These are phyloP conservation scores for Elmis aenea DNA, from an alignment of 2,888 invertebrate genomes.

Conservation along the genomic window DNA sequence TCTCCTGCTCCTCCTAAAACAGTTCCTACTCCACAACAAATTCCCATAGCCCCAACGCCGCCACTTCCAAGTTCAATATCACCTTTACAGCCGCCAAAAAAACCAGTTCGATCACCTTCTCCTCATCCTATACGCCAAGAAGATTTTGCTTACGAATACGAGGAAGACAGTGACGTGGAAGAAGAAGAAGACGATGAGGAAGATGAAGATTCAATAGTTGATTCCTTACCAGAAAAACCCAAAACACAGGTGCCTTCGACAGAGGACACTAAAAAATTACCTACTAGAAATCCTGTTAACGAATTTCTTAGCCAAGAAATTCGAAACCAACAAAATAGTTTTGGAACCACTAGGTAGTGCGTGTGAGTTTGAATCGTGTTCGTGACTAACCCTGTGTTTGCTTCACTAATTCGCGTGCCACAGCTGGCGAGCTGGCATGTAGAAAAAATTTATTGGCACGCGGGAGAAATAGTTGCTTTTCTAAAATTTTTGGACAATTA, in stretches of 20 bases:
- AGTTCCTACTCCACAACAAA: constrained; percentile 12
- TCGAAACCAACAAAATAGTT: constrained; percentile 12
- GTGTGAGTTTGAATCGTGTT: constrained; percentile 3
- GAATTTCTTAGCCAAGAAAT: constrained; percentile 22
- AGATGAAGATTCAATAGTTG: constrained; percentile 18
- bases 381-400: constrained; percentile 14
- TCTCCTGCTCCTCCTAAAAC: constrained; percentile 3
- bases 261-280: constrained; percentile 8
- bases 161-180: constrained; percentile 21
- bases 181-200: constrained; percentile 26
- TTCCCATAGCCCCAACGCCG: constrained; percentile 4
- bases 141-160: constrained; percentile 14
- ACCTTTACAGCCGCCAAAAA: constrained; percentile 5
- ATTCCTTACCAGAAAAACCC: constrained; percentile 6
- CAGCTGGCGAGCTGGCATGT: no score
- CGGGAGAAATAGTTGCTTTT: no score
- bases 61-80: constrained; percentile 5
- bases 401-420: no score
- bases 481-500: no score
- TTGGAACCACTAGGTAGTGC: constrained; percentile 14
- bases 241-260: constrained; percentile 3
- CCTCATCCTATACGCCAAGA: constrained; percentile 22
- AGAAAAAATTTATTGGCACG: no score
- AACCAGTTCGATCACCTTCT: constrained; percentile 17
- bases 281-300: constrained; percentile 16